Conservation (phyloP, 2,113 vertebrate species). For the Eptatretus burgeri region DNA sequence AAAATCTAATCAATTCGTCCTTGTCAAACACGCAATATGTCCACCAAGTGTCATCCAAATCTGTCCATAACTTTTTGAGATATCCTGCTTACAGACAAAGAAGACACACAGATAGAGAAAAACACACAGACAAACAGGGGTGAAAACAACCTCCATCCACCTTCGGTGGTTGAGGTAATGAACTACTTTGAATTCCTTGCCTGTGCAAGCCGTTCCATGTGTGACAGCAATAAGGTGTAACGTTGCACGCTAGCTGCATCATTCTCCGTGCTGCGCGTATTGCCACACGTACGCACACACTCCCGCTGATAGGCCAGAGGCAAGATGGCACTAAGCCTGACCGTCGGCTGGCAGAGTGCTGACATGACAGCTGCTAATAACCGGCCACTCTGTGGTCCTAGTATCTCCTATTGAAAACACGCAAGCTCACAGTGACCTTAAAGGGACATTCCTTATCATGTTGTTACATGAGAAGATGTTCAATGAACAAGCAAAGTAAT, state of each 20-base stretch:
- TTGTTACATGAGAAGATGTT: neutral
- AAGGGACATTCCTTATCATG: neutral
- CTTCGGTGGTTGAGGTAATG: no score
- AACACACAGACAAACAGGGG: no score
- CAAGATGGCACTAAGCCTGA: conserved; percentile 78
- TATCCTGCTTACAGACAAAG: no score
- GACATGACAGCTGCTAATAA: conserved; percentile 93
- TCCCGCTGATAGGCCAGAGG: conserved; percentile 93
- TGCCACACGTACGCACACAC: conserved; percentile 64
- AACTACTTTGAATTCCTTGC: conserved; percentile 17
- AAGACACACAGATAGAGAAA: no score
- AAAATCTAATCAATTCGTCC: no score
- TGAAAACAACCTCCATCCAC: no score
- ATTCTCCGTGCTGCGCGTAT: conserved; percentile 84
- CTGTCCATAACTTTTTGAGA: no score
- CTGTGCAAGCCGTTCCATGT: conserved; percentile 96
- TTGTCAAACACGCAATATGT: no score
- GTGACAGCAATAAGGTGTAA: conserved; percentile 70
- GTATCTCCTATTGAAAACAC: no score
- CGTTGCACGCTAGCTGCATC: conserved; percentile 75
- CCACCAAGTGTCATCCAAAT: no score
- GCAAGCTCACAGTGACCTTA: neutral
- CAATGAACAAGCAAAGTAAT: neutral
- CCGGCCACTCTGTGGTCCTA: conserved; percentile 64
- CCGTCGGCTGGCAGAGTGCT: conserved; percentile 72